Base-by-base conservation (phyloP, 2,113 vertebrate species). In the Cromileptes altivelis region DNA sequence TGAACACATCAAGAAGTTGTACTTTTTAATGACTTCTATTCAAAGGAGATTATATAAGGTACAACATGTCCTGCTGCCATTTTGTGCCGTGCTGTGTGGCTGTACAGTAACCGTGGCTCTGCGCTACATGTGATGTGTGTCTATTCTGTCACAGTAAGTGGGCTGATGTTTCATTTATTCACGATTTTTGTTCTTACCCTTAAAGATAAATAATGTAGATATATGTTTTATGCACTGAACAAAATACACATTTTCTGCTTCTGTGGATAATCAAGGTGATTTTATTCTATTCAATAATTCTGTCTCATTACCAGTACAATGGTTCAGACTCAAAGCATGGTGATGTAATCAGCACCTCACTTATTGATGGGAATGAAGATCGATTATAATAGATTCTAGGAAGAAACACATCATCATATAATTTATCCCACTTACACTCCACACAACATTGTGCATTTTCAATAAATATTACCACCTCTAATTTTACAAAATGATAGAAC, bases 121-220 rank as follows among this genome's bases (percentile, higher is more conserved):
- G 47, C 18, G n/a, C 57, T 53, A 37, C 42, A 18, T 33, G 25
- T 40, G 5, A 53, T 63, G 69, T 14, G 56, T 45, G 42, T 47
- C 30, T 30, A n/a, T 61, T 21, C 53, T 60, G 42, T 67, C 47
- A 67, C 55, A 17, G 30, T 33, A 13, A 30, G 61, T n/a, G 56
- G 17, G 9, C 2, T 64, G 15, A 78, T 58, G 50, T 88, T 78
- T 85, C 61, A 82, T 58, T 65, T 21, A 52, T 74, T 62, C 30
- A 64, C 14, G 0, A 2, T 56, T 75, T 68, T 25, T 58, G 25
- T 67, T 55, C 21, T 53, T 70, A 52, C 7, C 17, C 10, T 21
- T 49, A 40, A 19, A 62, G 3, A 72, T 78, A 57, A 82, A 75
- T 70, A 49, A 40, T 52, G 14, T 0, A 50, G 15, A 45, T 30